phyloP scores from a whole-genome alignment of 2,797 vertebrate species.

The Danio aesculapii region DNA sequence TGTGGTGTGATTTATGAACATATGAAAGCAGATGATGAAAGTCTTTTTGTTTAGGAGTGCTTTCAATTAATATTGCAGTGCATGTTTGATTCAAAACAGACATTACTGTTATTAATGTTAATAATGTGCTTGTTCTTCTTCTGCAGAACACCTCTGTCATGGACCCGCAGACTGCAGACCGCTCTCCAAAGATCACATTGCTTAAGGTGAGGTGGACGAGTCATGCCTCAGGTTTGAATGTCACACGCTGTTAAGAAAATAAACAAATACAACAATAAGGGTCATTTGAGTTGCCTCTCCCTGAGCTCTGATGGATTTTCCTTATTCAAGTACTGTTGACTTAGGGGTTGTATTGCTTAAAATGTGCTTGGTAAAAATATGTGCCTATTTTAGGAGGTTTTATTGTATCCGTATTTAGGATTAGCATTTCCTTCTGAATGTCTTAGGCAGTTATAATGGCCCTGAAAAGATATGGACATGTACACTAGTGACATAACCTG shows the following conservation, averaged over 20 bases:
- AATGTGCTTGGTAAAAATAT: not conserved
- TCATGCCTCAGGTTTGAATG: not conserved
- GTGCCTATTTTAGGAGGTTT: not conserved
- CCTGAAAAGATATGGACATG: not conserved
- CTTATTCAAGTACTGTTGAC: slow-evolving; percentile 19
- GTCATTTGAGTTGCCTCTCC: slow-evolving; percentile 5
- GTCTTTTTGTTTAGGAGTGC: not conserved
- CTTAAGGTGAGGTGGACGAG: slow-evolving; percentile 81
- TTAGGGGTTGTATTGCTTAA: not conserved
- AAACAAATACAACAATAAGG: not conserved
- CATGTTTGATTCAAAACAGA: not conserved
- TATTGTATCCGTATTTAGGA: not conserved
- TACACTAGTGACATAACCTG: not conserved
- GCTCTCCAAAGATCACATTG: slow-evolving; percentile 88
- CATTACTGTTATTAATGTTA: not conserved
- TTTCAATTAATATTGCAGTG: not conserved
- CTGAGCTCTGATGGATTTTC: not conserved
- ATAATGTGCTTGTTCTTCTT: not conserved
- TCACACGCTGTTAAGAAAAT: slow-evolving; percentile 15
- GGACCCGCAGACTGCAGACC: slow-evolving; percentile 89
- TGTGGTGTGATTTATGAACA: not conserved
- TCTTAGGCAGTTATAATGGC: not conserved
- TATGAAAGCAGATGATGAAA: not conserved
- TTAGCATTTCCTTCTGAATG: not conserved
- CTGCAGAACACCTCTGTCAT: slow-evolving; percentile 87